Evolutionary conservation across 2,888 invertebrate species (phyloP).

Genomic region (Amaurobius ferox): DNA sequence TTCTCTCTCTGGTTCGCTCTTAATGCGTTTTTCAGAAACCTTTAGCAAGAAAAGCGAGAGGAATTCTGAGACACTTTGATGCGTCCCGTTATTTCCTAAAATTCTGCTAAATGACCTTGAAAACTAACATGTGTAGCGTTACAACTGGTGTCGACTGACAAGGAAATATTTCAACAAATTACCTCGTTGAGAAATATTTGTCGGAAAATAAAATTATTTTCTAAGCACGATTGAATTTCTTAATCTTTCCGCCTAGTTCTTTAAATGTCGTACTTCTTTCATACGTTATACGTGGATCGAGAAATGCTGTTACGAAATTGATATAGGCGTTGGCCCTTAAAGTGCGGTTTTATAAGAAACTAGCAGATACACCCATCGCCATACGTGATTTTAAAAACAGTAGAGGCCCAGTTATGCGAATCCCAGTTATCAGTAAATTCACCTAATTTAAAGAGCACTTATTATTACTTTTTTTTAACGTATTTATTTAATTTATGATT

Average conservation of each 20-base stretch:
- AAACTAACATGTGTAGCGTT: conserved; percentile 7
- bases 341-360: too few species aligned
- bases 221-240: conserved; percentile 32
- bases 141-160: not conserved
- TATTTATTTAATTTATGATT: too few species aligned
- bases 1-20: too few species aligned
- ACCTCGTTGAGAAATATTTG: conserved; percentile 35
- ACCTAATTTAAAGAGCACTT: too few species aligned
- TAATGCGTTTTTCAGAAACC: not conserved
- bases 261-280: conserved; percentile 16
- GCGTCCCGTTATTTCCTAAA: not conserved
- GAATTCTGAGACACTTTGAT: not conserved
- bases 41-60: not conserved
- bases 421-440: too few species aligned
- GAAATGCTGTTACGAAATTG: not conserved
- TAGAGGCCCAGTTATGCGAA: too few species aligned
- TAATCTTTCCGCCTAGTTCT: conserved; percentile 33
- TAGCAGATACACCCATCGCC: too few species aligned
- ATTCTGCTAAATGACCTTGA: conserved; percentile 4
- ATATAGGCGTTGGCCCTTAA: not conserved
- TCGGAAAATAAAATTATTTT: conserved; percentile 29
- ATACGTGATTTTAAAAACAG: too few species aligned
- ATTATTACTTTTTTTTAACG: too few species aligned
- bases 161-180: conserved; percentile 30
- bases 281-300: not conserved